These are phyloP conservation scores for Drosophila macrothrix DNA, from an alignment of 2,888 invertebrate genomes.

Conservation along the genomic window DNA sequence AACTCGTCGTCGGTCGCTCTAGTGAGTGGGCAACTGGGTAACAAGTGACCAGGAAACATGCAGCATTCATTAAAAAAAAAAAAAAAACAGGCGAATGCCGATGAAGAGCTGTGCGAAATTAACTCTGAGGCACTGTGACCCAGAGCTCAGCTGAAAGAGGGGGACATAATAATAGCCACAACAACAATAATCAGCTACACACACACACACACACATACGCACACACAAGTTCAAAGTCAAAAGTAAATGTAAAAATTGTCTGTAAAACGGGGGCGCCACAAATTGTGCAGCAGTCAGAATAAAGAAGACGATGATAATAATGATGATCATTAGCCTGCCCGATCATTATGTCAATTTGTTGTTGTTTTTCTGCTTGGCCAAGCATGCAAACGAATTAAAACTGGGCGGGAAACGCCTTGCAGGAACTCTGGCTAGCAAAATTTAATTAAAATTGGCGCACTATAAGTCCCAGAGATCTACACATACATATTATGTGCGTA, in stretches of 20 bases:
- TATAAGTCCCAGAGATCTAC: constrained; percentile 7
- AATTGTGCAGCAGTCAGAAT: constrained; percentile 39
- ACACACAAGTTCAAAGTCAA: constrained; percentile 64
- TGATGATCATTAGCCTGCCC: constrained; percentile 41
- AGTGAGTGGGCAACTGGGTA: constrained; percentile 59
- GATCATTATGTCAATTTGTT: constrained; percentile 73
- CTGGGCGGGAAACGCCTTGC: constrained; percentile 46
- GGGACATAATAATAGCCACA: constrained; percentile 13
- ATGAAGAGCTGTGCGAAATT: constrained; percentile 30
- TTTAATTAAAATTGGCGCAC: constrained; percentile 69
- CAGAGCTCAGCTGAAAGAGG: constrained; percentile 21
- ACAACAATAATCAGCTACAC: constrained; percentile 4
- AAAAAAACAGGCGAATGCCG: constrained; percentile 15
- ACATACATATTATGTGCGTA: background rate
- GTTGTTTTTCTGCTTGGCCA: constrained; percentile 73
- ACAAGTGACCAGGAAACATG: constrained; percentile 44
- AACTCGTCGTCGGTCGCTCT: constrained; percentile 12
- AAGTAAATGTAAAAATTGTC: constrained; percentile 39
- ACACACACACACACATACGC: background rate
- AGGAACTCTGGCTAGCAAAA: constrained; percentile 54
- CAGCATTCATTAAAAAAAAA: constrained; percentile 27
- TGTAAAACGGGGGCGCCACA: constrained; percentile 55
- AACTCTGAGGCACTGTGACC: constrained; percentile 23
- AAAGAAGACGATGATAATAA: constrained; percentile 25
- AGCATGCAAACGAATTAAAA: constrained; percentile 78